Base-by-base conservation (phyloP, 1,140 invertebrate genomes). In the Anastrepha ludens region DNA sequence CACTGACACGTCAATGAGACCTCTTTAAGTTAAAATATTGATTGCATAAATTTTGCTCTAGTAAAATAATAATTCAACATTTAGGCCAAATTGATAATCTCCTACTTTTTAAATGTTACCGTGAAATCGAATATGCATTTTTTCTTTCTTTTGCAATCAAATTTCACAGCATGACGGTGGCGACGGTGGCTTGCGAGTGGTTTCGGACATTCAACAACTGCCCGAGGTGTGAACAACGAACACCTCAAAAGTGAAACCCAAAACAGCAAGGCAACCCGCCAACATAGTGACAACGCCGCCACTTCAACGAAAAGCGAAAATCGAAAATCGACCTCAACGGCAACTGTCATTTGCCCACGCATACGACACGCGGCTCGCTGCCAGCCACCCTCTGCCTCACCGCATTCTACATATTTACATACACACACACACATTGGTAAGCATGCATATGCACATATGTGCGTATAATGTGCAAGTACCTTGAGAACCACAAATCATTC, bases 401-500 rank as follows among this genome's bases (percentile, higher is more conserved):
- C 67, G 41, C 17, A 62, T 4, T 62, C 60, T n/a, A 17, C 17
- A 29, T 29, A 29, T 29, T 29, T 29, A 58, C 55, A 58, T 58
- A 13, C 17, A n/a, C 70, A 74, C 13, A 47, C n/a, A 6, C 15
- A 29, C 47, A 2, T 55, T 55, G 7, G 47, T 67, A 20, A 7
- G 29, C 39, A 67, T 7, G 64, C 29, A 67, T 11, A 17, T 17
- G 60, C 11, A 62, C 50, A 13, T 62, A 62, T 62, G 41, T 20
- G 44, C 13, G 29, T 29, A 29, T 29, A 29, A 29, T 29, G 70
- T n/a, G 44, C 39, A 15, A 74, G n/a, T 81, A 81, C 74, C 74
- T 81, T 81, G 74, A 81, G 74, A 81, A 81, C 47, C 47, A 81
- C 74, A 81, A 81, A 81, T 81, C 74, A 81, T 55, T 47, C 74